Percentiles rank a stretch among this genome's conserved stretches.
Conservation (phyloP, 2,113 vertebrate species). For the Tetrax tetrax region DNA sequence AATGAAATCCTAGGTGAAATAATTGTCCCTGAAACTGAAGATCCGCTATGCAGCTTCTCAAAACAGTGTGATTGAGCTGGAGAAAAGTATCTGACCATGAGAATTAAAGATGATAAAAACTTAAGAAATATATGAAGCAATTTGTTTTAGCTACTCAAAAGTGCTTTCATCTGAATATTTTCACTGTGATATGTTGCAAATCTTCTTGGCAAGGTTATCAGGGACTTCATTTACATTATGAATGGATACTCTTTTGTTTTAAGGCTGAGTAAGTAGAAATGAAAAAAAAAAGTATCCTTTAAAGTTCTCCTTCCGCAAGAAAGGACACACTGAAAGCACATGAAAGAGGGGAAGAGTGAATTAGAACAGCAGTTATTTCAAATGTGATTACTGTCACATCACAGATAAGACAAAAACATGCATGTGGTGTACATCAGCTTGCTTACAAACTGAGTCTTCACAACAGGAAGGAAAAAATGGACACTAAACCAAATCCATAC, state of each 20-base stretch:
- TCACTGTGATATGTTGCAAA: not conserved
- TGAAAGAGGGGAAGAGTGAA: not conserved
- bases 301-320: constrained; percentile 28
- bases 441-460: not conserved
- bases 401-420: not conserved
- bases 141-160: constrained; percentile 43
- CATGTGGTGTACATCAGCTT: not conserved
- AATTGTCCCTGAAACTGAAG: constrained; percentile 58
- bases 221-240: constrained; percentile 4
- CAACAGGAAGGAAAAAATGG: not conserved
- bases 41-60: constrained; percentile 53
- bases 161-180: constrained; percentile 22
- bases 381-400: not conserved
- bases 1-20: constrained; percentile 59
- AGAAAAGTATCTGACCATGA: constrained; percentile 18
- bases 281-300: constrained; percentile 37
- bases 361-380: constrained; percentile 12
- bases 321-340: not conserved
- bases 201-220: constrained; percentile 48
- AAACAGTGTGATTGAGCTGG: constrained; percentile 25
- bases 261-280: not conserved
- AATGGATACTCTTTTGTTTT: not conserved
- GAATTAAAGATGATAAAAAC: constrained; percentile 42
- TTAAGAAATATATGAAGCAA: constrained; percentile 21
- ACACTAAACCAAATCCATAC: not conserved